These are phyloP conservation scores for Scaptomyza parva DNA, from an alignment of 2,888 invertebrate species.

Conservation along the genomic window DNA sequence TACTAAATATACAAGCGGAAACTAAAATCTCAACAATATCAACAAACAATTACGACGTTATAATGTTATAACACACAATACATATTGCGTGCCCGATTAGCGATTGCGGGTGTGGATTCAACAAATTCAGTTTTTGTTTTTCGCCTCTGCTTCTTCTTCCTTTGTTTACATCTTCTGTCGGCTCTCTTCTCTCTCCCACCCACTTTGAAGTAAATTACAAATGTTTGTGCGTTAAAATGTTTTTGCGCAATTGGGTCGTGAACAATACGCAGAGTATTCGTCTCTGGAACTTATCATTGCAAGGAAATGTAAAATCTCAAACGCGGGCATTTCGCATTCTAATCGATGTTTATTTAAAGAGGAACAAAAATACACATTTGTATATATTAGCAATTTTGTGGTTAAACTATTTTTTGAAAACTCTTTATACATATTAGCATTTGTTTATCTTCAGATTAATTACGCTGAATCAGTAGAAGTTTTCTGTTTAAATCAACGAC, in stretches of 20 bases:
- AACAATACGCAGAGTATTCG: constrained; percentile 14
- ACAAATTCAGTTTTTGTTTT: constrained; percentile 26
- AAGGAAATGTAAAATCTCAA: constrained; percentile 21
- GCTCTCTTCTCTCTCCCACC: neutral
- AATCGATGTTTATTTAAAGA: neutral
- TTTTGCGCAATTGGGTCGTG: constrained; percentile 27
- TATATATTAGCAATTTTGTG: neutral
- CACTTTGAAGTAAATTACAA: constrained; percentile 34
- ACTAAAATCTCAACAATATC: constrained; percentile 42
- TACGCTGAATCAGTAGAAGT: constrained; percentile 21
- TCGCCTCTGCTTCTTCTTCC: constrained; percentile 9
- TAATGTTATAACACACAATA: constrained; percentile 40
- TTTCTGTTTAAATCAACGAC: neutral
- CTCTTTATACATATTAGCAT: constrained; percentile 15
- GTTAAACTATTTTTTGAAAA: neutral
- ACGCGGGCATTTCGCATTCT: neutral
- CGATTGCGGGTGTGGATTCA: constrained; percentile 13
- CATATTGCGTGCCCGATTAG: constrained; percentile 64
- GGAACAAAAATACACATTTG: neutral
- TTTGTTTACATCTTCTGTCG: constrained; percentile 6
- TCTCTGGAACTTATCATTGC: constrained; percentile 32
- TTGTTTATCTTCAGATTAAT: constrained; percentile 12
- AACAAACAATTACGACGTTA: constrained; percentile 59
- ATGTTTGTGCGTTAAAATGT: too few relatives aligned
- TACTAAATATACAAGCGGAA: constrained; percentile 45